Percentiles rank a stretch among this genome's conserved stretches.
These are phyloP conservation scores for Dolichotis patagonum DNA, from an alignment of 2,113 vertebrate genomes.

Conservation along the genomic window DNA sequence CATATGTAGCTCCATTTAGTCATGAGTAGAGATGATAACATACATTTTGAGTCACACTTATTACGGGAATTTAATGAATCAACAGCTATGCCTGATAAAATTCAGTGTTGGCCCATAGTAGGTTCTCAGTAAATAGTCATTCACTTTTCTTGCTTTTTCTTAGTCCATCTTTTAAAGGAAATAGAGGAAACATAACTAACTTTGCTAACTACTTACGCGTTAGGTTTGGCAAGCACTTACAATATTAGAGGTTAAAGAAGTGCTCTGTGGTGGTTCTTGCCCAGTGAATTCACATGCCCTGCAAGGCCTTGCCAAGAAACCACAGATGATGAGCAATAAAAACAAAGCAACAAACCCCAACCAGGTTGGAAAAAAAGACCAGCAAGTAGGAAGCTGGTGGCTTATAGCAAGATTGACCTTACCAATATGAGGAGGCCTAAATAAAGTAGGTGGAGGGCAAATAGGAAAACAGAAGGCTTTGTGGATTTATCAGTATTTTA, in stretches of 20 bases:
- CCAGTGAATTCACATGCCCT: slow-evolving; percentile 39
- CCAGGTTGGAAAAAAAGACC: neutral
- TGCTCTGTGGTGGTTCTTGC: slow-evolving; percentile 39
- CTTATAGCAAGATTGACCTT: neutral
- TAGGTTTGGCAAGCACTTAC: slow-evolving; percentile 60
- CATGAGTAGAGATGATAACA: neutral
- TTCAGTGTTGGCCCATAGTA: slow-evolving; percentile 1
- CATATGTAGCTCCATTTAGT: neutral
- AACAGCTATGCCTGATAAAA: neutral
- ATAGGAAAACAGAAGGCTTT: neutral
- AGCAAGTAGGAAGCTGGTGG: neutral
- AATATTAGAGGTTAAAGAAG: slow-evolving; percentile 38
- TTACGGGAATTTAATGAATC: slow-evolving; percentile 31
- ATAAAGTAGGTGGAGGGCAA: neutral
- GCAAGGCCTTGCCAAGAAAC: slow-evolving; percentile 65
- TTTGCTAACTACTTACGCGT: slow-evolving; percentile 69
- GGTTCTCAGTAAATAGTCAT: slow-evolving; percentile 47
- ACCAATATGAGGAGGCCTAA: neutral
- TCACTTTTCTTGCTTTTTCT: slow-evolving; percentile 54
- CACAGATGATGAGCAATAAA: slow-evolving; percentile 27
- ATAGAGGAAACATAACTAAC: slow-evolving; percentile 40
- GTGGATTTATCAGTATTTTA: neutral
- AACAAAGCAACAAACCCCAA: slow-evolving; percentile 41
- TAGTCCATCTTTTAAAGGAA: slow-evolving; percentile 60
- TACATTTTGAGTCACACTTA: neutral